Base-by-base conservation (phyloP, 2,797 vertebrate genomes). In the Characodon lateralis region DNA sequence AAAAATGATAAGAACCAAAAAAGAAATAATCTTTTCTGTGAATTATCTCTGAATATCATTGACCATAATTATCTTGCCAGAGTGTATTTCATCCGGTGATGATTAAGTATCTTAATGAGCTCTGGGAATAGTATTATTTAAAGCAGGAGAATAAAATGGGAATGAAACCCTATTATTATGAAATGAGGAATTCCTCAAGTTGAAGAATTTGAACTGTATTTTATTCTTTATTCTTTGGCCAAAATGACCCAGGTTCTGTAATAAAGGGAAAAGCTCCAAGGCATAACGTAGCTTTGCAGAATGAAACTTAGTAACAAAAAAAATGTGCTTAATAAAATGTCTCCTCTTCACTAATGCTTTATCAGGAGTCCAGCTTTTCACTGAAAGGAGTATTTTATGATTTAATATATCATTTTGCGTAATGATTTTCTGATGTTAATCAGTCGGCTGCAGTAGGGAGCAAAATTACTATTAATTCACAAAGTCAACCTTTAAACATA, bases 151-250 rank as follows among this genome's bases (percentile, higher is more conserved):
- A 88, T 89, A 86, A 90, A 91, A 92, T 87, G 78, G 78, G 79
- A 91, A 90, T 89, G 89, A 89, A 90, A 89, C 78, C 79, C 88
- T 77, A 88, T 92, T 93, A 93, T 91, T 91, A 91, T 87, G 88
- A 88, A 90, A 91, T 88, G 86, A 69, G 24, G 41, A 69, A 69
- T 69, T 86, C 82, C 88, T 87, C 70, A 9, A 84, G 78, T 88
- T 88, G 86, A 89, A 83, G 77, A 88, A 90, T 91, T 91, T 87
- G 78, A 87, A 50, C 83, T 89, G 85, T 86, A 88, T 79, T 71
- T 78, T 35, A 2, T 88, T 89, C 78, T 71, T 89, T 88, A 87
- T 89, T 88, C 86, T 85, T 87, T 18, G 79, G 68, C 87, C 84
- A 80, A 85, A 90, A 92, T 90, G 85, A 85, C 83, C 84, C 28